Percentiles rank a stretch among this genome's conserved stretches.
Conservation (phyloP, 2,888 invertebrate species). For the Pachymerium ferrugineum region DNA sequence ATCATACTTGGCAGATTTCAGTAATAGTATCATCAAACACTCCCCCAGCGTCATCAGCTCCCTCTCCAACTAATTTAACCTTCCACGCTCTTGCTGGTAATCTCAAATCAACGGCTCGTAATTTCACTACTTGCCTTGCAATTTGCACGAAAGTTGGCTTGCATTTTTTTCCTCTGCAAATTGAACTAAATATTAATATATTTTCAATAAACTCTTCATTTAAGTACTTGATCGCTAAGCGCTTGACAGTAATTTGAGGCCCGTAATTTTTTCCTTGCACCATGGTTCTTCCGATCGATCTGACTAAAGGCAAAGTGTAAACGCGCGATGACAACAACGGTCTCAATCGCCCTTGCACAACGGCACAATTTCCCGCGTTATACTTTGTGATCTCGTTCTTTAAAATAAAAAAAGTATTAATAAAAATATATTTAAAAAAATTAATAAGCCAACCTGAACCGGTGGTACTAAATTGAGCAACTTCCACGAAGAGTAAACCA, state of each 20-base stretch:
- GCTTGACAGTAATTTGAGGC: conserved; percentile 59
- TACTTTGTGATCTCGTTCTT: conserved; percentile 31
- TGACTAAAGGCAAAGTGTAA: conserved; percentile 59
- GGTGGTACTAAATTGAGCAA: conserved; percentile 42
- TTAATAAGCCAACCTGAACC: neutral
- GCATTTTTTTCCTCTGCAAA: conserved; percentile 51
- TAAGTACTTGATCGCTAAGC: conserved; percentile 54
- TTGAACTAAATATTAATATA: neutral
- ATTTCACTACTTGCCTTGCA: conserved; percentile 58
- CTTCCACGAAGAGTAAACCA: conserved; percentile 57
- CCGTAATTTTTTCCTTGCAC: conserved; percentile 62
- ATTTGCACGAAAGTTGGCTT: conserved; percentile 60
- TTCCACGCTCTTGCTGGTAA: conserved; percentile 63
- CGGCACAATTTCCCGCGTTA: conserved; percentile 28
- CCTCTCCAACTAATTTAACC: conserved; percentile 61
- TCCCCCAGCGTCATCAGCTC: conserved; percentile 64
- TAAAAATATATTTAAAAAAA: neutral
- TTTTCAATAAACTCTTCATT: neutral
- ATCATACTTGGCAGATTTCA: conserved; percentile 55
- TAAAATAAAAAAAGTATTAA: neutral
- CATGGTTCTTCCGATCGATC: conserved; percentile 62
- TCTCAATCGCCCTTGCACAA: conserved; percentile 46
- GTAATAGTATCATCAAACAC: conserved; percentile 65
- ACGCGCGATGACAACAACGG: conserved; percentile 57
- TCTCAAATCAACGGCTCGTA: conserved; percentile 55